These are phyloP conservation scores for Caranx ignobilis DNA, from an alignment of 2,113 vertebrate genomes.

Conservation along the genomic window DNA sequence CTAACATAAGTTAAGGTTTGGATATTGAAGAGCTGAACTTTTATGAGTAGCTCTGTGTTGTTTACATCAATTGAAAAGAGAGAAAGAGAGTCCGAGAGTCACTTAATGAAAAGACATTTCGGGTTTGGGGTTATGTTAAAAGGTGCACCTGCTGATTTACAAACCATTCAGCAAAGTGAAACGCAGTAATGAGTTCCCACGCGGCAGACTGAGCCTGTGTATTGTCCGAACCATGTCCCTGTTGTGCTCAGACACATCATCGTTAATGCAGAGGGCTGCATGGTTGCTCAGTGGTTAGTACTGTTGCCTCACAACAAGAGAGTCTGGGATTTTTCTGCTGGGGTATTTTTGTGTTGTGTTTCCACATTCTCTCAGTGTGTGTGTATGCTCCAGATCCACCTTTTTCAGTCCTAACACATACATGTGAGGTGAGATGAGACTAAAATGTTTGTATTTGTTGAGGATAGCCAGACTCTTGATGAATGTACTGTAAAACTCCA, in stretches of 20 bases:
- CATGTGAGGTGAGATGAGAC: too few species aligned
- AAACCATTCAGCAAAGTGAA: background rate
- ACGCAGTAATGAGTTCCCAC: background rate
- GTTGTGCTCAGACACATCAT: slow-evolving; percentile 5
- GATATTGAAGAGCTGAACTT: background rate
- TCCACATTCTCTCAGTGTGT: background rate
- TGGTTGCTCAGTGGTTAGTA: background rate
- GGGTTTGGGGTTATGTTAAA: slow-evolving; percentile 20
- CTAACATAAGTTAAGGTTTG: background rate
- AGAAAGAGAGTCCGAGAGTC: background rate
- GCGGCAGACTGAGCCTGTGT: background rate
- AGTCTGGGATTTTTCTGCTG: background rate
- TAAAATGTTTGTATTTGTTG: too few species aligned
- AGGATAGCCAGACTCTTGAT: too few species aligned
- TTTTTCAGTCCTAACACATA: background rate
- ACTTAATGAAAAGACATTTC: background rate
- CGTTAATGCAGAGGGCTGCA: background rate
- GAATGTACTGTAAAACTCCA: background rate
- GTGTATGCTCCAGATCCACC: background rate
- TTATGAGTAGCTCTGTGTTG: background rate
- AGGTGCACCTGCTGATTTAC: slow-evolving; percentile 36
- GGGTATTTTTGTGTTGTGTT: background rate
- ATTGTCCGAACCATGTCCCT: background rate
- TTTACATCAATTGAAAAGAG: background rate
- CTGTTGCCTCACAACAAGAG: background rate